Base-by-base conservation (phyloP, 2,888 invertebrate genomes). In the Melieria picta region DNA sequence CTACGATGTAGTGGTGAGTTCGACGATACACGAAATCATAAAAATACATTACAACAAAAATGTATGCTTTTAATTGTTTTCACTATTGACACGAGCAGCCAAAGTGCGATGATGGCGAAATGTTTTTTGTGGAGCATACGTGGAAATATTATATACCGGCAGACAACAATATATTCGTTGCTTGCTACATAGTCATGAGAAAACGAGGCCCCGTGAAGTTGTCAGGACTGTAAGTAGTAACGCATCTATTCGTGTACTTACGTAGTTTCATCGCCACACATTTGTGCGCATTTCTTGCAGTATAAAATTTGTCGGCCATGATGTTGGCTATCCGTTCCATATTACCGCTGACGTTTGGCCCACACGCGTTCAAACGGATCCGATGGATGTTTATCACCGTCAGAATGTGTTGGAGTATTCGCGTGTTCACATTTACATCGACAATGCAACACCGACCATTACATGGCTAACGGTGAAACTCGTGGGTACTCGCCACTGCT, bases 101-200 rank as follows among this genome's bases (percentile, higher is more conserved):
- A n/a, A 50, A 65, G 10, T 67, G 74, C 7, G 65, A 64, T 5
- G 57, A 13, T 47, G 80, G 79, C n/a, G 77, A 76, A 55, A 80
- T 85, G 79, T 60, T 65, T 9, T 81, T 85, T 62, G 63, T 71
- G 1, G 79, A 82, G 71, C 78, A 79, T 16, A 73, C 71, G 3
- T 82, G 79, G 79, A 85, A 85, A 66, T 84, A 78, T 71, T 84
- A 77, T 42, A 76, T 85, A 4, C 72, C 71, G 10, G 46, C 63
- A 56, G 68, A 5, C 71, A 79, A 4, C 72, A 74, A 30, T 30
- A 30, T 30, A 30, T 30, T 30, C 30, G 30, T 30, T 30, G 30
- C 30, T 30, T 30, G 30, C 30, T 30, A 30, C 30, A 30, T 30
- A 30, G 30, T 30, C 30, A 30, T 30, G 30, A 30, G 30, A 30